These are phyloP conservation scores for Rana temporaria DNA, from an alignment of 2,113 vertebrate species.

Conservation along the genomic window DNA sequence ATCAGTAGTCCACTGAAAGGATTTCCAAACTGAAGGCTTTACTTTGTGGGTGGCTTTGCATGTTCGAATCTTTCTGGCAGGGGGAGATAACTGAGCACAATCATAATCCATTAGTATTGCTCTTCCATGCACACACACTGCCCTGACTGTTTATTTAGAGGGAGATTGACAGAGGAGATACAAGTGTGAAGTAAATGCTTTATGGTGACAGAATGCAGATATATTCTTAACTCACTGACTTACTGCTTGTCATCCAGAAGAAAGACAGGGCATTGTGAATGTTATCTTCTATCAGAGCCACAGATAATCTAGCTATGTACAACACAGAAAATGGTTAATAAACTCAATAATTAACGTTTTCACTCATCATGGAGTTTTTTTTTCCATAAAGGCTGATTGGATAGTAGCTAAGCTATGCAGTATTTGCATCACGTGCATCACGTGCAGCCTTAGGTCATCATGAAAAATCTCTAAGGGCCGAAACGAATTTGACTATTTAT, in stretches of 20 bases:
- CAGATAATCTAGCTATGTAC: conserved; percentile 6
- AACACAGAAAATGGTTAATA: conserved; percentile 19
- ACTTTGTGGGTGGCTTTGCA: conserved; percentile 52
- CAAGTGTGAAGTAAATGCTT: conserved; percentile 46
- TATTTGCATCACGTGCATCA: background rate
- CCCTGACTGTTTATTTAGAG: conserved; percentile 40
- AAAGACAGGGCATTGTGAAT: conserved; percentile 37
- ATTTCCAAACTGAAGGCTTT: conserved; percentile 38
- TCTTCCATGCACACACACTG: conserved; percentile 45
- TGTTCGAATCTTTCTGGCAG: conserved; percentile 49
- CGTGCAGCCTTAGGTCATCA: background rate
- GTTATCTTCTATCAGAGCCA: conserved; percentile 1
- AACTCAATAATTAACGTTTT: background rate
- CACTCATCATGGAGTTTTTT: background rate
- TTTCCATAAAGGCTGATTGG: background rate
- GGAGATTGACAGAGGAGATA: conserved; percentile 48
- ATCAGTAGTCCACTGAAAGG: conserved; percentile 29
- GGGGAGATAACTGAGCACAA: conserved; percentile 50
- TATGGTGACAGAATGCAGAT: conserved; percentile 53
- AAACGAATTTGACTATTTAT: background rate
- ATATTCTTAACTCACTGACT: conserved; percentile 25
- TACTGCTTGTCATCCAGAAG: conserved; percentile 16
- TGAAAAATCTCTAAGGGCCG: background rate
- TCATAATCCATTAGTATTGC: conserved; percentile 50
- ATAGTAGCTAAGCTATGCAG: background rate